These are phyloP conservation scores for Aegotheles bennettii DNA, from an alignment of 2,113 vertebrate genomes.

Conservation along the genomic window DNA sequence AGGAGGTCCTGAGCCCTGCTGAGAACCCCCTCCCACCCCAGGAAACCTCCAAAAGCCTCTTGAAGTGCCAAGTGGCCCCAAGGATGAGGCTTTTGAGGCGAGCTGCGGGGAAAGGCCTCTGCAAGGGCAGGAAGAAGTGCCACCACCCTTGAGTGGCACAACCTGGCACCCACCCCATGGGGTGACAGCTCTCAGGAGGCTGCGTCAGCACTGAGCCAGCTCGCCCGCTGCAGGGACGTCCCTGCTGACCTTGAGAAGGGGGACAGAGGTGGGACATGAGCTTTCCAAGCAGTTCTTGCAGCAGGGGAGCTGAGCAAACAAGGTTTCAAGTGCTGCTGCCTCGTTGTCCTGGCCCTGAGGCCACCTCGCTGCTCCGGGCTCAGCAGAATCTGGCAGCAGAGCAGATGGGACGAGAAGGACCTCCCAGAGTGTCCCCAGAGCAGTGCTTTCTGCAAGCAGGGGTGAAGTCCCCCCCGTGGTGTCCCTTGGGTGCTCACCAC, in stretches of 20 bases:
- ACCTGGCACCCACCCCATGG: accelerated
- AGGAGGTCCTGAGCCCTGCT: not conserved
- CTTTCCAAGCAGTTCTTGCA: constrained; percentile 20
- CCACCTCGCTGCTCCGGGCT: not conserved
- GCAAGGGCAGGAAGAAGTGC: not conserved
- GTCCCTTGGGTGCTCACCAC: constrained; percentile 74
- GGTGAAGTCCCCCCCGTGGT: not conserved
- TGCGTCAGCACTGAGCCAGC: not conserved
- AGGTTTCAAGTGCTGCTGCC: constrained; percentile 49
- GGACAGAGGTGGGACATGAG: not conserved
- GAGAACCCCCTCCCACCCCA: not conserved
- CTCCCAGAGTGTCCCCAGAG: not conserved
- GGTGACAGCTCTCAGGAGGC: not conserved
- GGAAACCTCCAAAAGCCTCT: not conserved
- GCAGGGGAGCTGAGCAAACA: not conserved
- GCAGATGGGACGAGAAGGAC: not conserved
- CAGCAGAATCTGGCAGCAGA: not conserved
- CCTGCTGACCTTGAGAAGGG: not conserved
- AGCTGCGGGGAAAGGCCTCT: constrained; percentile 7
- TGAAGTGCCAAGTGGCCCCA: not conserved
- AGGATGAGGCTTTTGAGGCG: constrained; percentile 52
- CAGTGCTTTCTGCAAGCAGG: not conserved
- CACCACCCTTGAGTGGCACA: not conserved
- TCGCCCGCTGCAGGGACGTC: not conserved
- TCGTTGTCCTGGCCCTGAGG: accelerated